Evolutionary conservation across 2,888 invertebrate genomes (phyloP).

Genomic region (Aspidiotus destructor): DNA sequence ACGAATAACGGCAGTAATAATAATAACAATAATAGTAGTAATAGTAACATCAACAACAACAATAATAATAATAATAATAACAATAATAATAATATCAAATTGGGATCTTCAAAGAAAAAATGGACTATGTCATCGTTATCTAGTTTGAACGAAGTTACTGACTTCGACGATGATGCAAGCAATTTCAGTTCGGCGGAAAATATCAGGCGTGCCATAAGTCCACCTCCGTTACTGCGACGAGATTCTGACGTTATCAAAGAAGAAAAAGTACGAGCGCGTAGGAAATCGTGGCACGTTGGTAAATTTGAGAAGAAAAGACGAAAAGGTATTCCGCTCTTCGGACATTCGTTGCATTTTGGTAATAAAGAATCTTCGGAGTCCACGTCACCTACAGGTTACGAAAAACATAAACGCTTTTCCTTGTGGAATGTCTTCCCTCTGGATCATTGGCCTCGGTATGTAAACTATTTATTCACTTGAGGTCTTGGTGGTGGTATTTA

Average conservation of each 20-base stretch:
- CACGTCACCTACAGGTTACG: slow-evolving; percentile 44
- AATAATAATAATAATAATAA: neutral
- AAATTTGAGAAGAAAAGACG: slow-evolving; percentile 50
- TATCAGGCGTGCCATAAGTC: slow-evolving; percentile 35
- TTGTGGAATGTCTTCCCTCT: slow-evolving; percentile 86
- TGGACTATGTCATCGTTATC: slow-evolving; percentile 26
- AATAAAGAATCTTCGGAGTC: slow-evolving; percentile 32
- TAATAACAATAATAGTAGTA: neutral
- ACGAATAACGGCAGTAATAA: too few relatives aligned
- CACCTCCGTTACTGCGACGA: slow-evolving; percentile 37
- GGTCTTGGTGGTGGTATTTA: neutral
- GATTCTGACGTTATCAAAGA: slow-evolving; percentile 43
- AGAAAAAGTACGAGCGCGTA: slow-evolving; percentile 44
- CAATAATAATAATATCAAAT: slow-evolving; percentile 5
- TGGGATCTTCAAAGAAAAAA: slow-evolving; percentile 19
- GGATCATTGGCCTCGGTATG: slow-evolving; percentile 43
- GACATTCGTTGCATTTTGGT: slow-evolving; percentile 48
- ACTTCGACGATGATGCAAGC: slow-evolving; percentile 32
- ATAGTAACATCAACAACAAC: slow-evolving; percentile 4
- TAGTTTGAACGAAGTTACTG: slow-evolving; percentile 32
- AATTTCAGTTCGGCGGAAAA: slow-evolving; percentile 31
- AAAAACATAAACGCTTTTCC: slow-evolving; percentile 64
- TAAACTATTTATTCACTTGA: slow-evolving; percentile 33
- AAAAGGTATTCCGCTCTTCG: slow-evolving; percentile 42
- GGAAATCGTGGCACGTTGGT: slow-evolving; percentile 54